phyloP scores from a whole-genome alignment of 2,888 invertebrate species.

The Smittia aterrima region DNA sequence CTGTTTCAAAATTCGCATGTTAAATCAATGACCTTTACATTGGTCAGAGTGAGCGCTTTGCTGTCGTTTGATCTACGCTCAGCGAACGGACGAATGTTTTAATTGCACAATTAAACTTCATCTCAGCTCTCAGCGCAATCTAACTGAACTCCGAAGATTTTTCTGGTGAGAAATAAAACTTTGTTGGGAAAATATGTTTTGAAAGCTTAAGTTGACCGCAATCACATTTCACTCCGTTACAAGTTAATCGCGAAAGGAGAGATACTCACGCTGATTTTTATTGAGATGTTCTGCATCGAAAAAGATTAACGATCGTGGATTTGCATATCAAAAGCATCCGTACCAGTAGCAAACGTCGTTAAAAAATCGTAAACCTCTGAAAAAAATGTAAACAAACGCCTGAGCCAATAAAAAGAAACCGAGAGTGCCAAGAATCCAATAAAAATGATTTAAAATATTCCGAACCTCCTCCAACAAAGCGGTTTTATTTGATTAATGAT shows the following conservation, averaged over 20 bases:
- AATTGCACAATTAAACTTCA: constrained; percentile 21
- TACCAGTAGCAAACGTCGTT: not conserved
- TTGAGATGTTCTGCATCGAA: too few species aligned
- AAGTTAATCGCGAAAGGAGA: too few species aligned
- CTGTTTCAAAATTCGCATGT: too few species aligned
- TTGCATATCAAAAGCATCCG: not conserved
- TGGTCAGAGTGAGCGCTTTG: not conserved
- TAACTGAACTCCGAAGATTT: not conserved
- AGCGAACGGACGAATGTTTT: not conserved
- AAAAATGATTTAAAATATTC: constrained; percentile 35
- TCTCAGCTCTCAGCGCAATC: not conserved
- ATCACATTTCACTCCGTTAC: too few species aligned
- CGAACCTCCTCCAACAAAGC: constrained; percentile 3
- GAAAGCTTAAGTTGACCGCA: too few species aligned
- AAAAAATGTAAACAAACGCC: not conserved
- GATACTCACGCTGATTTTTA: too few species aligned
- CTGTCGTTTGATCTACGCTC: not conserved
- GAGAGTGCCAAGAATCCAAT: constrained; percentile 26
- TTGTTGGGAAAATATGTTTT: not conserved
- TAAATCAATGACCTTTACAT: too few species aligned
- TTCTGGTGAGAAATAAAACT: not conserved
- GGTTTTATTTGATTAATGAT: constrained; percentile 2
- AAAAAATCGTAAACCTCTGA: constrained; percentile 1
- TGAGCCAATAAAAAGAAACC: constrained; percentile 19
- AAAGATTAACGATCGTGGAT: too few species aligned